Evolutionary conservation across 2,888 invertebrate species (phyloP), one percentile per base, ranked within the genome.

Genomic region (Serripes groenlandicus): DNA sequence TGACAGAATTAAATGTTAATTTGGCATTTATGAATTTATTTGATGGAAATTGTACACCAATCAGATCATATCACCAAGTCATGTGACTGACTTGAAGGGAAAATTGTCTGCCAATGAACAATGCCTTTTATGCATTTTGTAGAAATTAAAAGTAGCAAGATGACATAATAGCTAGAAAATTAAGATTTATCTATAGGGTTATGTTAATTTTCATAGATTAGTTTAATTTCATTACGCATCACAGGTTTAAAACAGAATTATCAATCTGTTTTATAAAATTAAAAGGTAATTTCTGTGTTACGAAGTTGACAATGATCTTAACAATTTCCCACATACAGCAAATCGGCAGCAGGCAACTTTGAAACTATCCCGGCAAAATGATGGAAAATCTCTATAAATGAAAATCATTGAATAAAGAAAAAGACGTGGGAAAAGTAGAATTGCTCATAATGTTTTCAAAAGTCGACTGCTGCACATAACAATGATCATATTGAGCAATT

Each of bases 1-100:
- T 32, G 35, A 35, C 52, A 58, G 70, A 69, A 70, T 76, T 76
- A 60, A 76, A 76, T 70, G 60, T 69, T 76, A 69, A 76, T 70
- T 60, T 70, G 76, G 76, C 70, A 70, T 70, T 76, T 76, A 76
- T 60, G 70, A 70, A 70, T 76, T 49, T 30, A 58, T 60, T 58
- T 37, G 62, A 52, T 70, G 26, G 76, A 70, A 70, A 76, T 62
- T 49, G 21, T 76, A 76, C 69, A 76, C 76, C 76, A 58, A 62
- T 52, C 42, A 60, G 70, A 70, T 70, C 26, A 35, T 69, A 70
- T 70, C 70, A 23, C 0, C 30, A 23, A n/a, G 54, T 66, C 75
- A 75, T 54, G 37, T 66, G 66, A 66, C 54, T 26, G 7, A 52
- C n/a, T 35, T 23, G 66, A 56, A 66, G 68, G 68, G 66, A 54